These are phyloP conservation scores for Ennomos fuscantarius DNA, from an alignment of 2,888 invertebrate genomes.

Conservation along the genomic window DNA sequence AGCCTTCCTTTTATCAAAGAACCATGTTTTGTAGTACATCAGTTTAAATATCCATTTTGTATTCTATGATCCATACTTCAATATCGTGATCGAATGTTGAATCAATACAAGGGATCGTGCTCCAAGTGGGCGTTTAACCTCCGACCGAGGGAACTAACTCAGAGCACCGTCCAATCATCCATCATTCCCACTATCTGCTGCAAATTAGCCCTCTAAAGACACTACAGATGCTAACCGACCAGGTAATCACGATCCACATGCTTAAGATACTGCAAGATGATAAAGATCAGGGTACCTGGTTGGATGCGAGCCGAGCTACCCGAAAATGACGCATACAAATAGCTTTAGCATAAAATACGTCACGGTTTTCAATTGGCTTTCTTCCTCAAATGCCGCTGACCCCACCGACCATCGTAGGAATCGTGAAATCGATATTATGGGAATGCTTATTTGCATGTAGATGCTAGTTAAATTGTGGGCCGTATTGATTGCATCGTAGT, in stretches of 20 bases:
- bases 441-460: constrained; percentile 62
- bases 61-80: constrained; percentile 41
- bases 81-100: constrained; percentile 73
- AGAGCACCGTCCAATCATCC: constrained; percentile 74
- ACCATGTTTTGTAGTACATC: constrained; percentile 2
- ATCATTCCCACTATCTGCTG: constrained; percentile 72
- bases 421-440: constrained; percentile 64
- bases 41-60: constrained; percentile 10
- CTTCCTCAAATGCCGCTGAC: constrained; percentile 67
- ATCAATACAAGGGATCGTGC: constrained; percentile 81
- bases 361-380: constrained; percentile 77
- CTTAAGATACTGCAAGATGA: neutral
- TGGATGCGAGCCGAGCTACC: constrained; percentile 52
- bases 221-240: constrained; percentile 60
- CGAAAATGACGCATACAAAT: constrained; percentile 76
- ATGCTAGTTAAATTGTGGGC: constrained; percentile 36
- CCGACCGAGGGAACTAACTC: constrained; percentile 66
- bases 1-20: constrained; percentile 36
- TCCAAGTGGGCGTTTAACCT: constrained; percentile 82
- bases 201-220: constrained; percentile 76
- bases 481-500: constrained; percentile 19
- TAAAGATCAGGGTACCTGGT: constrained; percentile 26
- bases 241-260: constrained; percentile 42
- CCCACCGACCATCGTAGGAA: constrained; percentile 55
- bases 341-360: constrained; percentile 61